Evolutionary conservation across 2,888 invertebrate genomes (phyloP), one percentile per base, ranked within the genome.

Genomic region (Leucophenga montana): DNA sequence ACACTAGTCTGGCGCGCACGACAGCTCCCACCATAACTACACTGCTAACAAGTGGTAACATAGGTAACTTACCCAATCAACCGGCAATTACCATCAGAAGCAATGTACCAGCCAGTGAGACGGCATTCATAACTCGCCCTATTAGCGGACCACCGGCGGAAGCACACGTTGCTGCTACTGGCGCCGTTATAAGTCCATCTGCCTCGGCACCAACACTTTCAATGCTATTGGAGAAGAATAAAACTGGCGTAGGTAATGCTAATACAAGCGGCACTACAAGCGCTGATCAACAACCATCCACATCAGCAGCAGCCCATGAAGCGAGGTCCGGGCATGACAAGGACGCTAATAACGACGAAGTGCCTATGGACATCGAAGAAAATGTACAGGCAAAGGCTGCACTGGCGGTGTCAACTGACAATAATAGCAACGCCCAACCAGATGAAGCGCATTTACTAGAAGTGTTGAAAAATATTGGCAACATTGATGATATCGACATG

Each of bases 151-250:
- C 89, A 1, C 85, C 85, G 0, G 71, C 73, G 0, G 71, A 73
- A 5, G 31, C 70, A 3, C 5, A 11, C 9, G n/a, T 22, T n/a
- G 13, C 70, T 0, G 64, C 69, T 4, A 57, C 74, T 5, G 66
- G 54, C 13, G 68, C 73, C 0, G 70, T 76, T 4, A 83, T 80
- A 33, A 91, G 92, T 1, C 92, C 93, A 0, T 92, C 93, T 0
- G 91, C 92, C 67, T 92, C 92, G 0, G 94, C 94, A 0, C 94
- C 95, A 0, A 95, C 95, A 0, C 88, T 95, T 0, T 94, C 94
- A 0, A 93, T 93, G 91, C 87, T 95, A 11, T 87, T 95, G 8
- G 94, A 93, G 75, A 90, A 90, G 75, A 89, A 91, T 70, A 88
- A 88, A 72, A 9, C 50, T 67, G 53, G n/a, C 44, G 27, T 14